phyloP scores from a whole-genome alignment of 2,113 vertebrate genomes.

The Myotis yumanensis region DNA sequence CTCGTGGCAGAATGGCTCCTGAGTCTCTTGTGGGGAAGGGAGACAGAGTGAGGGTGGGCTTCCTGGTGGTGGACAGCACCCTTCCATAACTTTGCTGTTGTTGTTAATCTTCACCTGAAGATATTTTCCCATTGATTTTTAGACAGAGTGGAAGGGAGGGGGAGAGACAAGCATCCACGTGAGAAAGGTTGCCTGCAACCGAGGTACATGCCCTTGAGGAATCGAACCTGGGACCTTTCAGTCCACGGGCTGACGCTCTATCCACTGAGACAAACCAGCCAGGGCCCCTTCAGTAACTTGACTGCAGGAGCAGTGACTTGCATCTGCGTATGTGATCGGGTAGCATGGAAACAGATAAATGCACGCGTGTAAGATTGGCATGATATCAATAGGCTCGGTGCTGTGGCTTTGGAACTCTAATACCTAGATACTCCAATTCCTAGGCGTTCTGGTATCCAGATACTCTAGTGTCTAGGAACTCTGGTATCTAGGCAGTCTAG shows the following conservation, averaged over 20 bases:
- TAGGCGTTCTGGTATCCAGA: neutral
- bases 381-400: rapidly evolving
- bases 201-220: no score
- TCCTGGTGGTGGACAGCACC: no score
- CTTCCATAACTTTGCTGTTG: neutral
- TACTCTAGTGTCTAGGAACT: neutral
- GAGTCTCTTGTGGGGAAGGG: neutral
- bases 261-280: no score
- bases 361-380: rapidly evolving
- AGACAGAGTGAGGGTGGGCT: rapidly evolving
- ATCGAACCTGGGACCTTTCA: no score
- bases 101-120: no score
- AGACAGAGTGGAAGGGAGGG: no score
- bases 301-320: rapidly evolving
- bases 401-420: no score
- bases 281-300: neutral
- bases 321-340: rapidly evolving
- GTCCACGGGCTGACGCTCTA: no score
- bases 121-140: no score
- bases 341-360: neutral
- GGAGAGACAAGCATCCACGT: no score
- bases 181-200: no score
- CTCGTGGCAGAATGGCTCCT: rapidly evolving
- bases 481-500: neutral
- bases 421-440: no score